Conservation (phyloP, 1,140 invertebrate genomes). For the Anastrepha ludens region DNA sequence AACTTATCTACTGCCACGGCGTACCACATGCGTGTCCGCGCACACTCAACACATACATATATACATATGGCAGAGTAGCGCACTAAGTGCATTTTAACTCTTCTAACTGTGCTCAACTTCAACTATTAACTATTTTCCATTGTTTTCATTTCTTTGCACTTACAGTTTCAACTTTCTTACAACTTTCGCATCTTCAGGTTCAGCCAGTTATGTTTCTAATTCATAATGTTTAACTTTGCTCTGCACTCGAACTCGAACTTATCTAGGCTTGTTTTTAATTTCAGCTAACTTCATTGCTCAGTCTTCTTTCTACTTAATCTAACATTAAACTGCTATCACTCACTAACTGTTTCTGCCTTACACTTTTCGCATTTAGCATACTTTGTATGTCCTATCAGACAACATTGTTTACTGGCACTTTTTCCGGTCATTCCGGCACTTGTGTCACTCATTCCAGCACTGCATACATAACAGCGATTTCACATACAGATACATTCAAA, state of each 20-base stretch:
- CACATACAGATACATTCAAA: not conserved
- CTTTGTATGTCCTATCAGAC: too few species aligned
- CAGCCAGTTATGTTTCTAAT: not conserved
- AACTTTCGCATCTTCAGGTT: not conserved
- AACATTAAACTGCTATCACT: constrained; percentile 4
- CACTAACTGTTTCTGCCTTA: not conserved
- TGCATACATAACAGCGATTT: not conserved
- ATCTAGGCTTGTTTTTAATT: not conserved
- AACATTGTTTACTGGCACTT: not conserved
- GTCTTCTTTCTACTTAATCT: not conserved
- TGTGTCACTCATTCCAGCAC: not conserved
- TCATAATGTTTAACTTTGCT: not conserved
- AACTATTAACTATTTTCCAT: not conserved
- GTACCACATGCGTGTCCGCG: not conserved
- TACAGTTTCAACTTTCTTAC: not conserved
- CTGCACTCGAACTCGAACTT: not conserved
- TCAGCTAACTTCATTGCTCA: not conserved
- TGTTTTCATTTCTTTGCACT: constrained; percentile 1
- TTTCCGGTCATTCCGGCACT: not conserved
- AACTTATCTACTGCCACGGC: constrained; percentile 7
- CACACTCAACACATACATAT: not conserved
- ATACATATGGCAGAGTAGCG: not conserved
- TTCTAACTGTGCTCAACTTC: not conserved
- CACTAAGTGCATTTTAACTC: constrained; percentile 10
- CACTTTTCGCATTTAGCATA: constrained; percentile 14